Conservation (phyloP, 2,113 vertebrate species). For the Lathamus discolor region DNA sequence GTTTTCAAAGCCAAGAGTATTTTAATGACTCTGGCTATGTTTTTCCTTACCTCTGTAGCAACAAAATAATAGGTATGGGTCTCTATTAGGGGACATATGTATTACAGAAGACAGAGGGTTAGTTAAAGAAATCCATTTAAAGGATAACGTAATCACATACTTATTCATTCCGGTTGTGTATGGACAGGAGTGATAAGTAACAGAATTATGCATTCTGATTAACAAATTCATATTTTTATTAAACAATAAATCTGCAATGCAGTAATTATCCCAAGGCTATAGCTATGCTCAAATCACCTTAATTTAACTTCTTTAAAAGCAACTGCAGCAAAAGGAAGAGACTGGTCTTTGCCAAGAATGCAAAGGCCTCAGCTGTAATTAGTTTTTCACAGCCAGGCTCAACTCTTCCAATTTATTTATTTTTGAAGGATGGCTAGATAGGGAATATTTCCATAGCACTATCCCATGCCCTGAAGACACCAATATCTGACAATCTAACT, state of each 20-base stretch:
- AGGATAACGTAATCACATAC: not conserved
- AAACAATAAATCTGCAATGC: constrained; percentile 38
- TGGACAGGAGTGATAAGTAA: constrained; percentile 23
- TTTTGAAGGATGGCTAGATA: not conserved
- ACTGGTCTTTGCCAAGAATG: not conserved
- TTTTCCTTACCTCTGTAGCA: not conserved
- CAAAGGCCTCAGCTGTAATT: constrained; percentile 1
- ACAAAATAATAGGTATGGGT: not conserved
- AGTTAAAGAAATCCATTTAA: constrained; percentile 21
- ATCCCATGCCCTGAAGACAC: not conserved
- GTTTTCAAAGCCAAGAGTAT: not conserved
- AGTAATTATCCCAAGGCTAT: constrained; percentile 21
- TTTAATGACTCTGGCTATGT: not conserved
- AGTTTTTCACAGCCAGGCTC: constrained; percentile 3
- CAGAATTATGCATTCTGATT: constrained; percentile 28
- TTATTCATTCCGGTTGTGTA: constrained; percentile 7
- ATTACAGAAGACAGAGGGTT: not conserved
- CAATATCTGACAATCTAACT: not conserved
- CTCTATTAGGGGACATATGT: not conserved
- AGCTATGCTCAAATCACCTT: constrained; percentile 10
- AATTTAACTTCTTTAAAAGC: constrained; percentile 10
- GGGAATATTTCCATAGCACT: not conserved
- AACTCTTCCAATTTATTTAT: not conserved
- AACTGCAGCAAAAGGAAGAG: not conserved
- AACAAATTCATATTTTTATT: constrained; percentile 55